A percentile compares a stretch with the other conserved stretches of the same genome.
phyloP scores from a whole-genome alignment of 2,113 vertebrate species.

The Alaudala cheleensis region DNA sequence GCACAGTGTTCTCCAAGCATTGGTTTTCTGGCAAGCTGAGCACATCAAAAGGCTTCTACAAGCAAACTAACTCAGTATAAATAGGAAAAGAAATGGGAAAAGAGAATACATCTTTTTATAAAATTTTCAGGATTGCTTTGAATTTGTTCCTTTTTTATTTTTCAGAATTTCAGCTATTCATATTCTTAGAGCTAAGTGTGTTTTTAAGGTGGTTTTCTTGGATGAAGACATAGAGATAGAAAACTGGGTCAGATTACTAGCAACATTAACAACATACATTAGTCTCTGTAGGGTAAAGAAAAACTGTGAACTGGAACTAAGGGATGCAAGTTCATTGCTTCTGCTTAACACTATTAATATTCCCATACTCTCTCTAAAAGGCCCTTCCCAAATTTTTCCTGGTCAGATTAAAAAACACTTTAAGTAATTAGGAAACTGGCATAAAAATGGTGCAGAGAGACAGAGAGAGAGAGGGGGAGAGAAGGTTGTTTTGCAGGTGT shows the following conservation, averaged over 20 bases:
- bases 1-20: not conserved
- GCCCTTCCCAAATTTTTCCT: not conserved
- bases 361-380: not conserved
- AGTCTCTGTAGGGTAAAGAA: not conserved
- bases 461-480: too few species aligned
- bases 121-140: not conserved
- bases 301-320: not conserved
- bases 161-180: not conserved
- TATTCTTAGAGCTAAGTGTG: not conserved
- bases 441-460: not conserved
- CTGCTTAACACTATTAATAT: not conserved
- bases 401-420: not conserved
- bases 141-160: not conserved
- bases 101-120: not conserved
- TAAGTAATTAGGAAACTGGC: not conserved
- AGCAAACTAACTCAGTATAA: not conserved
- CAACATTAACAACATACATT: not conserved
- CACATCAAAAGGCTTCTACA: not conserved
- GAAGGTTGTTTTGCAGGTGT: not conserved
- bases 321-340: not conserved
- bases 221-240: not conserved
- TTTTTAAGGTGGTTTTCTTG: not conserved
- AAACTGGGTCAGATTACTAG: not conserved
- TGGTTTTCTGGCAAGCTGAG: not conserved
- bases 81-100: not conserved